phyloP scores from a whole-genome alignment of 2,113 vertebrate genomes.

The Empidonax alnorum region DNA sequence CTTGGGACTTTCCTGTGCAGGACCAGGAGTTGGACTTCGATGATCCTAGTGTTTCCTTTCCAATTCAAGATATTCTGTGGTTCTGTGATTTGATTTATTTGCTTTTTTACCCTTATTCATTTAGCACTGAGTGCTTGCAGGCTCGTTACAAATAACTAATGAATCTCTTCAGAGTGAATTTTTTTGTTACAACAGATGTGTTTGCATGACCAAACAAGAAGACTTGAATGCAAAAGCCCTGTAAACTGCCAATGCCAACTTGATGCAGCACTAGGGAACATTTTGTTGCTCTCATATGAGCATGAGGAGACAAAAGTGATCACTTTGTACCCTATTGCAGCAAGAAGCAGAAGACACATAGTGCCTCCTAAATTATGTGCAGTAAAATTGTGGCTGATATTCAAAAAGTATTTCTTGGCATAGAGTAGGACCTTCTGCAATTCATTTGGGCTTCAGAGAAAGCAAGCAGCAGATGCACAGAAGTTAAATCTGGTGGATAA shows the following conservation, averaged over 20 bases:
- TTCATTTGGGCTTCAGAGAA: not conserved
- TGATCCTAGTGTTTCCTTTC: not conserved
- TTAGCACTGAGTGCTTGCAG: not conserved
- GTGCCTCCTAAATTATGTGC: rapidly evolving
- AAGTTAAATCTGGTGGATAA: not conserved
- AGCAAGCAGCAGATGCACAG: not conserved
- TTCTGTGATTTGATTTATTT: not conserved
- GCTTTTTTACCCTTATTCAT: not conserved
- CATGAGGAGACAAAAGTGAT: not conserved
- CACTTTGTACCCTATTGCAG: not conserved
- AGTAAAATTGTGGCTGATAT: not conserved
- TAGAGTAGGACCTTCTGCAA: not conserved
- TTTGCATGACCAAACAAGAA: not conserved
- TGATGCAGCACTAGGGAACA: not conserved
- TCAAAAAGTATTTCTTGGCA: not conserved
- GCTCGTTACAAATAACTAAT: not conserved
- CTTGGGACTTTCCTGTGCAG: not conserved
- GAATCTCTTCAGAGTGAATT: not conserved
- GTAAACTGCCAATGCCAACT: not conserved
- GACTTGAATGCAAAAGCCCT: not conserved
- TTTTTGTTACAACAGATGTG: not conserved
- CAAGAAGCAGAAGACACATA: not conserved
- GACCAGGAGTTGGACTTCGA: not conserved
- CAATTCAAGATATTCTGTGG: not conserved
- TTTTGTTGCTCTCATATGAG: not conserved